Percentiles rank a stretch among this genome's conserved stretches.
Evolutionary conservation across 1,140 invertebrate species (phyloP).

Genomic region (Agrilus planipennis): DNA sequence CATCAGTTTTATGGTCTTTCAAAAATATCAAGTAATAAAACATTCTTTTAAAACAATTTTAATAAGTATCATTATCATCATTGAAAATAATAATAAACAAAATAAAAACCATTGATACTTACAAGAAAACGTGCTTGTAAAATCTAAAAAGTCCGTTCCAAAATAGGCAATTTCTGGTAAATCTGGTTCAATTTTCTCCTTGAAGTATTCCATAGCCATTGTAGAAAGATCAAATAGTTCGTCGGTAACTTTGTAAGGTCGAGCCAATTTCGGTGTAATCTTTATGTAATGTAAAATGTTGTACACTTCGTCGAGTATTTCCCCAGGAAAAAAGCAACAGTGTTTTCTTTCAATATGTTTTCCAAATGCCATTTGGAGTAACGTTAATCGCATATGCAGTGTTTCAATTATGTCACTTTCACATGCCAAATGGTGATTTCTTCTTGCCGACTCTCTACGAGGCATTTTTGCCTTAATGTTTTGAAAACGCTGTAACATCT

Average conservation of each 20-base stretch:
- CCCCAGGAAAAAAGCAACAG: slow-evolving; percentile 82
- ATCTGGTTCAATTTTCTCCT: slow-evolving; percentile 77
- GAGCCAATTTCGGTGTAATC: slow-evolving; percentile 64
- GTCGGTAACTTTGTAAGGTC: slow-evolving; percentile 79
- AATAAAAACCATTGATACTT: slow-evolving; percentile 29
- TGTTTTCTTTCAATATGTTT: slow-evolving; percentile 84
- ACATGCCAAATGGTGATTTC: slow-evolving; percentile 72
- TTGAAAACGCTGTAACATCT: slow-evolving; percentile 70
- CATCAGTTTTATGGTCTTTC: neutral
- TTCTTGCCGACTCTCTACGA: slow-evolving; percentile 66
- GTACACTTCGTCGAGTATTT: slow-evolving; percentile 49
- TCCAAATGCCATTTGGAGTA: slow-evolving; percentile 82
- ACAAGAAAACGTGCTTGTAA: slow-evolving; percentile 55
- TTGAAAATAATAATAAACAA: slow-evolving; percentile 3
- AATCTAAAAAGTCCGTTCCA: slow-evolving; percentile 67
- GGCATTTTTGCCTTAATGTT: slow-evolving; percentile 83
- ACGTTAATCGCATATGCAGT: slow-evolving; percentile 71
- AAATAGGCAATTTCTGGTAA: slow-evolving; percentile 79
- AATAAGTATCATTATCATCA: neutral
- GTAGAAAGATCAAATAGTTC: slow-evolving; percentile 85
- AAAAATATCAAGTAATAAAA: too few relatives aligned
- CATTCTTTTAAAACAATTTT: too few relatives aligned
- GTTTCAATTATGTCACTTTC: slow-evolving; percentile 85
- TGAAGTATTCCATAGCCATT: slow-evolving; percentile 90
- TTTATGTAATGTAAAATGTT: slow-evolving; percentile 72